Evolutionary conservation across 2,113 vertebrate genomes (phyloP).

Genomic region (Arothron firmamentum): DNA sequence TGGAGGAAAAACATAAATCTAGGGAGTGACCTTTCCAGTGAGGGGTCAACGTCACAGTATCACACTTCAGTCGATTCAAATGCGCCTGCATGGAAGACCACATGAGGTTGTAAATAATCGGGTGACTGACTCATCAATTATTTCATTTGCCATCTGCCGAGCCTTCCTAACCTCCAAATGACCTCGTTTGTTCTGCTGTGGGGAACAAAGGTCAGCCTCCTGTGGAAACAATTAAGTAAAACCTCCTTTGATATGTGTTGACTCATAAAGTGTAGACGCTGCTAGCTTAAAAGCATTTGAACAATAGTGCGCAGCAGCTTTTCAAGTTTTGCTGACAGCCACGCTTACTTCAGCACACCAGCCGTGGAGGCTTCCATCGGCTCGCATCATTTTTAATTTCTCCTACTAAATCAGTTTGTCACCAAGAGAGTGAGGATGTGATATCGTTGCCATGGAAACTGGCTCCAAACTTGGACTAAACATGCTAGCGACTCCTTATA

Average conservation of each 20-base stretch:
- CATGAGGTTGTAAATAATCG: slow-evolving; percentile 26
- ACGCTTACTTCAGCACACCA: too few relatives aligned
- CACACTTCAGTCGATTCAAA: slow-evolving; percentile 3
- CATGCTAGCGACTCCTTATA: slow-evolving; percentile 65
- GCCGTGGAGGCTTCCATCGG: slow-evolving; percentile 17
- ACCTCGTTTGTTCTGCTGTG: slow-evolving; percentile 29
- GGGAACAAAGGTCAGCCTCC: slow-evolving; percentile 46
- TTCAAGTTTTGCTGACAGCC: slow-evolving; percentile 29
- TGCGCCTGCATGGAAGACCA: slow-evolving; percentile 17
- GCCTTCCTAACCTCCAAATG: slow-evolving; percentile 9
- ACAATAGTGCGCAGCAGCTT: slow-evolving; percentile 55
- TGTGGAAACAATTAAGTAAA: slow-evolving; percentile 59
- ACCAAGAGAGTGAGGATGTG: slow-evolving; percentile 45
- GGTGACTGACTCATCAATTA: slow-evolving; percentile 46
- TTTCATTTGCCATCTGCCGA: slow-evolving; percentile 37
- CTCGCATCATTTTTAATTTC: slow-evolving; percentile 45
- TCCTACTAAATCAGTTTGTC: slow-evolving; percentile 53
- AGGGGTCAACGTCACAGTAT: slow-evolving; percentile 4
- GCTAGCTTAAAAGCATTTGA: slow-evolving; percentile 62
- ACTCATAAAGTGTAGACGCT: slow-evolving; percentile 36
- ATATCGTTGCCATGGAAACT: slow-evolving; percentile 77
- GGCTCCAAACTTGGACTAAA: slow-evolving; percentile 69
- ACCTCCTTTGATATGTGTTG: slow-evolving; percentile 52
- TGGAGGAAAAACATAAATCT: too few relatives aligned
- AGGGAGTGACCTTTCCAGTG: too few relatives aligned